Conservation (phyloP, 1,140 invertebrate genomes). For the Papilio aristodemus region DNA sequence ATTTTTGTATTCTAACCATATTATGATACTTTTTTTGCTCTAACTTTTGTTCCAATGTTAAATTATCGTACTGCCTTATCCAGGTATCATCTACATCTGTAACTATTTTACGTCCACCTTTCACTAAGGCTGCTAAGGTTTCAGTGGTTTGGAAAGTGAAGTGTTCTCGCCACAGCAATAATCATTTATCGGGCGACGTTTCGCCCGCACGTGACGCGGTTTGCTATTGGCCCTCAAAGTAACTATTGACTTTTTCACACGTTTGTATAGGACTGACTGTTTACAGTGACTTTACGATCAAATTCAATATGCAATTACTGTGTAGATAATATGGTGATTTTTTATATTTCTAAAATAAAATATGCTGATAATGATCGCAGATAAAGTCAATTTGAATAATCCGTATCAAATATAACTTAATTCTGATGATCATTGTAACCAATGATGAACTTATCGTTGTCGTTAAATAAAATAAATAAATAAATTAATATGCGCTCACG, state of each 20-base stretch:
- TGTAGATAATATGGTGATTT: not conserved
- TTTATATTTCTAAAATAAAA: not conserved
- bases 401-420: too few relatives aligned
- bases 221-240: constrained; percentile 35
- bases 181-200: constrained; percentile 59
- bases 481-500: too few relatives aligned
- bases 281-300: constrained; percentile 19
- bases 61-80: not conserved
- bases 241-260: constrained; percentile 39
- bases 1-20: not conserved
- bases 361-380: too few relatives aligned
- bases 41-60: not conserved
- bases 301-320: constrained; percentile 23
- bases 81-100: constrained; percentile 21
- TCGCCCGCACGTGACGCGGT: constrained; percentile 53
- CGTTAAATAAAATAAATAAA: too few relatives aligned
- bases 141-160: constrained; percentile 54
- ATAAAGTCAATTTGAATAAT: too few relatives aligned
- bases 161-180: constrained; percentile 54
- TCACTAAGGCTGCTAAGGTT: constrained; percentile 48
- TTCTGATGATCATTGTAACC: too few relatives aligned
- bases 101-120: constrained; percentile 38
- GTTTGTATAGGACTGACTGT: constrained; percentile 6
- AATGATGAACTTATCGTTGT: too few relatives aligned
- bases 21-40: not conserved